Base-by-base conservation (phyloP, 2,113 vertebrate genomes). In the Neodontobutis hainanensis region DNA sequence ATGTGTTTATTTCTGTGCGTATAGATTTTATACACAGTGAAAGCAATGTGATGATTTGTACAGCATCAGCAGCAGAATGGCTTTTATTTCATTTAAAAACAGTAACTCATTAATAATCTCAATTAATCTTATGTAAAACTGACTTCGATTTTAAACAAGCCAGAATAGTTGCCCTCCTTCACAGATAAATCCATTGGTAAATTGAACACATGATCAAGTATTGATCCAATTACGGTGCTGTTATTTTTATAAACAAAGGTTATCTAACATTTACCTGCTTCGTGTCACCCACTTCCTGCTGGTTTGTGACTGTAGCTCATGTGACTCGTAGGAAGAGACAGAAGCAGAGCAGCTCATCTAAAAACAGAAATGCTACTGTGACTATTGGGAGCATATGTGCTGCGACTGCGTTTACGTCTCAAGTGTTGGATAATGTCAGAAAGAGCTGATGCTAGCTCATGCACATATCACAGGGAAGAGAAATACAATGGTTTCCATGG, bases 401-500 rank as follows among this genome's bases (percentile, higher is more conserved):
- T 84, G 81, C 87, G 88, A 88, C 80, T 85, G 67, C 19, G 68
- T 73, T 78, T 43, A 36, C 70, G 86, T 83, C 83, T 89, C 86
- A 92, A 86, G 87, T 91, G 89, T 90, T 91, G 84, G 87, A 89
- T 89, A 90, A 91, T 85, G 88, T 91, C 85, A 85, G 75, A 92
- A 92, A 92, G 91, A 92, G 90, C 88, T 86, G 81, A 89, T 85
- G 81, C 86, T 90, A 86, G 86, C 87, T 89, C 84, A 77, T 76
- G 73, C 84, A 87, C 91, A 90, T 92, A 91, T 92, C 90, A 88
- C 86, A 67, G 66, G 48, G 73, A 68, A 83, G 79, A 82, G 61
- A 82, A 89, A 88, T 90, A 92, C 87, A 93, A 92, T 92, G 85
- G 91, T 92, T 90, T 89, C 91, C 85, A 85, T 87, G 89, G 87